Evolutionary conservation across 92 coral and sea anemone genomes (phyloP), one percentile per base, ranked within the genome.

Genomic region (Plumapathes pennacea): DNA sequence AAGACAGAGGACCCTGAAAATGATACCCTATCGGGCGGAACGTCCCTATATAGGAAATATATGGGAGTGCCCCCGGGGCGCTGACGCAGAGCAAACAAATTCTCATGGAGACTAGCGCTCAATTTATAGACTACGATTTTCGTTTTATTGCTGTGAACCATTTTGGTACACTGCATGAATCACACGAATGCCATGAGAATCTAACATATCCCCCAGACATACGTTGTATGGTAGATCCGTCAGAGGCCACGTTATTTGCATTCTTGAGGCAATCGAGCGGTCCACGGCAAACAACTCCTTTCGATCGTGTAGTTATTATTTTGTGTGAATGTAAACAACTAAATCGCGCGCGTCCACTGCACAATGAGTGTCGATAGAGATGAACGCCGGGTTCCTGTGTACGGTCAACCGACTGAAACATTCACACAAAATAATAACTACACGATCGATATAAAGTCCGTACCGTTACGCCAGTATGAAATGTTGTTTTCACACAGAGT

Each of bases 141-240:
- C n/a, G n/a, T n/a, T n/a, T n/a, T n/a, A n/a, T n/a, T n/a, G n/a
- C n/a, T n/a, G n/a, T n/a, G n/a, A n/a, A n/a, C n/a, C n/a, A n/a
- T n/a, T n/a, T n/a, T n/a, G n/a, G n/a, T n/a, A n/a, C n/a, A n/a
- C n/a, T n/a, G n/a, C n/a, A n/a, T n/a, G n/a, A n/a, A n/a, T n/a
- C n/a, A n/a, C n/a, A n/a, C n/a, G n/a, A n/a, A 69, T 32, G 4
- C 57, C 37, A 12, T 45, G 46, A 4, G 49, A 23, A 5, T 27
- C 48, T 26, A 69, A 69, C 14, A 57, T 69, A 29, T 69, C 77
- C 21, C 77, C 77, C 9, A 56, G 15, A 46, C 77, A 69, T 7
- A 69, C 43, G 13, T 26, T 59, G 0, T 25, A 56, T 11, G 57
- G 25, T 0, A 69, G 67, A 24, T 55, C 13, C 5, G 15, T 20